phyloP scores from a whole-genome alignment of 1,140 invertebrate species.

The Aethina tumida region DNA sequence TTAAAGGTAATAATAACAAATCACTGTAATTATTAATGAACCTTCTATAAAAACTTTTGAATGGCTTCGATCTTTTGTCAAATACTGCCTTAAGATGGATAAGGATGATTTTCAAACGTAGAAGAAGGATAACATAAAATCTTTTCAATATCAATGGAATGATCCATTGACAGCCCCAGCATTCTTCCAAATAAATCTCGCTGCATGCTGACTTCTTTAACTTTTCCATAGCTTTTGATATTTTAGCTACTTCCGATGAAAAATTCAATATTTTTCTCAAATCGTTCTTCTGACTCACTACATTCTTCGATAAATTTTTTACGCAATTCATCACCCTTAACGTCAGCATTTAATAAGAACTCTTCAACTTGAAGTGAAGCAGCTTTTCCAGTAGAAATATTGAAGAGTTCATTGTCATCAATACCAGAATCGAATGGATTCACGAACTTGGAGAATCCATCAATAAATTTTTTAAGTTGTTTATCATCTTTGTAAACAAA shows the following conservation, averaged over 20 bases:
- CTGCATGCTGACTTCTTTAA: slow-evolving; percentile 24
- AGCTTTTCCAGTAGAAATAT: slow-evolving; percentile 14
- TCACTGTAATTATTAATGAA: no score
- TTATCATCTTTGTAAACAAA: slow-evolving; percentile 13
- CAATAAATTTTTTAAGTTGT: slow-evolving; percentile 15
- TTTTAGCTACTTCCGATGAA: slow-evolving; percentile 15
- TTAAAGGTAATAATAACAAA: no score
- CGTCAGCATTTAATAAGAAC: slow-evolving; percentile 14
- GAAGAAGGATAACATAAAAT: slow-evolving; percentile 21
- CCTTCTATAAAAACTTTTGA: no score
- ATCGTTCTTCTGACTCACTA: slow-evolving; percentile 12
- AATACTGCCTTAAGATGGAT: no score
- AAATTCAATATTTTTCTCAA: slow-evolving; percentile 20
- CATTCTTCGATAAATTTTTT: slow-evolving; percentile 17
- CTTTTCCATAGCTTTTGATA: slow-evolving; percentile 17
- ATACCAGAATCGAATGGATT: slow-evolving; percentile 16
- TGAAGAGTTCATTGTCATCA: slow-evolving; percentile 13
- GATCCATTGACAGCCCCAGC: slow-evolving; percentile 20
- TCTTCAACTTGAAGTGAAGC: slow-evolving; percentile 12
- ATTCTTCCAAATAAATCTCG: slow-evolving; percentile 27
- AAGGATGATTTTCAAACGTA: no score
- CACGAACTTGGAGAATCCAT: slow-evolving; percentile 13
- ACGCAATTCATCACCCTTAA: slow-evolving; percentile 7
- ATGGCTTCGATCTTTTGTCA: no score
- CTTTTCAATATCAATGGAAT: slow-evolving; percentile 17